Conservation (phyloP, 2,888 invertebrate genomes). For the Diaperis boleti region DNA sequence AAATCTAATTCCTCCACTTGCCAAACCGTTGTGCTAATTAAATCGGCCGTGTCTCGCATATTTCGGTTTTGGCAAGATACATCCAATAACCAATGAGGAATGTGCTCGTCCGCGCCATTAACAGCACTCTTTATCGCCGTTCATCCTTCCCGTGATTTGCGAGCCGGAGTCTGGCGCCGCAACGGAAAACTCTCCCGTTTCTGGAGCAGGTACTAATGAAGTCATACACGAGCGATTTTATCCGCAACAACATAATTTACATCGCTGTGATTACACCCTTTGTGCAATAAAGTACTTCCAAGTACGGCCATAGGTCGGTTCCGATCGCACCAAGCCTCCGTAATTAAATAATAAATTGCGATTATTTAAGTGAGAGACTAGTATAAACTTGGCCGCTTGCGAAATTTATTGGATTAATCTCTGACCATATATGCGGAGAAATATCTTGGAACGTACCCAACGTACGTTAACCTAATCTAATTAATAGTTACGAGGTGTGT, state of each 20-base stretch:
- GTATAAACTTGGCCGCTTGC: conserved; percentile 23
- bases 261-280: conserved; percentile 38
- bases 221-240: conserved; percentile 34
- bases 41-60: neutral
- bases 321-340: conserved; percentile 34
- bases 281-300: conserved; percentile 28
- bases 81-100: neutral
- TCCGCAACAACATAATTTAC: conserved; percentile 27
- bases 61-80: neutral
- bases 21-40: neutral
- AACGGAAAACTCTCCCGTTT: neutral
- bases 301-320: conserved; percentile 36
- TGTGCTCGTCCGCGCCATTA: neutral
- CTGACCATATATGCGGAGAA: conserved; percentile 36
- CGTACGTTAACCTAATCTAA: conserved; percentile 36
- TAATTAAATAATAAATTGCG: conserved; percentile 39
- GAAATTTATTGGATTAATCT: conserved; percentile 41
- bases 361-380: conserved; percentile 25
- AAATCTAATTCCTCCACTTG: no score
- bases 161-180: neutral
- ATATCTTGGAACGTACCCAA: conserved; percentile 35
- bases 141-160: neutral
- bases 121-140: neutral
- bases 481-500: conserved; percentile 40
- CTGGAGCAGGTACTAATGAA: conserved; percentile 24